A percentile compares a stretch with the other conserved stretches of the same genome.
Conservation (phyloP, 1,140 invertebrate species). For the Melitaea cinxia region DNA sequence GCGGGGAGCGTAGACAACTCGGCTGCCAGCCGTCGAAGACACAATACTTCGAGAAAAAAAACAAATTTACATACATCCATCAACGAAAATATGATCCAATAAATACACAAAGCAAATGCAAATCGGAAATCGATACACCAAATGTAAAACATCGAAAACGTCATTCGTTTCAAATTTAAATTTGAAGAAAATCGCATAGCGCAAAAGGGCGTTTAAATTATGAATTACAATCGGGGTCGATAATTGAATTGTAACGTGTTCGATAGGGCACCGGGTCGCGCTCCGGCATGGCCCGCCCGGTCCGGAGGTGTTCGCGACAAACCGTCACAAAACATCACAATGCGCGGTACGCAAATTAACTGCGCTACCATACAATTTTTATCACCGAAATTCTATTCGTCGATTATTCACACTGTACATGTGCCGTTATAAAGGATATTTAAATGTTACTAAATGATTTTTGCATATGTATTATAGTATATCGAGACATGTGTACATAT, state of each 20-base stretch:
- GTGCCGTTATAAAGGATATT: slow-evolving; percentile 68
- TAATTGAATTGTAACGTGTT: slow-evolving; percentile 73
- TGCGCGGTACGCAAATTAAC: slow-evolving; percentile 75
- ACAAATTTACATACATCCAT: slow-evolving; percentile 77
- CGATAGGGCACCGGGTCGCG: slow-evolving; percentile 73
- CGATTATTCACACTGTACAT: slow-evolving; percentile 65
- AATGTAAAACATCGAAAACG: slow-evolving; percentile 12
- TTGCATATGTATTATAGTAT: slow-evolving; percentile 70
- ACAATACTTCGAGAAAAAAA: slow-evolving; percentile 41
- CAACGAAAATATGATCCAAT: slow-evolving; percentile 72
- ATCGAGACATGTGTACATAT: slow-evolving; percentile 65
- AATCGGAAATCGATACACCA: slow-evolving; percentile 64
- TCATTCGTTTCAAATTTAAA: slow-evolving; percentile 63
- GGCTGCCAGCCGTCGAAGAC: slow-evolving; percentile 22
- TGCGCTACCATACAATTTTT: slow-evolving; percentile 70
- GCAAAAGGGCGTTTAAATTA: slow-evolving; percentile 63
- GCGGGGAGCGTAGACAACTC: slow-evolving; percentile 20
- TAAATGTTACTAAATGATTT: slow-evolving; percentile 77
- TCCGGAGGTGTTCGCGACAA: slow-evolving; percentile 51
- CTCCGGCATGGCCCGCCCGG: too few species aligned
- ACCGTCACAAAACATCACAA: slow-evolving; percentile 61
- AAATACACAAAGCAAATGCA: slow-evolving; percentile 57
- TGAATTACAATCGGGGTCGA: slow-evolving; percentile 69
- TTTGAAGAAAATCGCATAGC: slow-evolving; percentile 58
- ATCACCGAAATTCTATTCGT: slow-evolving; percentile 72